Percentiles rank a stretch among this genome's conserved stretches.
These are phyloP conservation scores for Steinernema scapterisci DNA, from an alignment of 2,888 invertebrate species.

Conservation along the genomic window DNA sequence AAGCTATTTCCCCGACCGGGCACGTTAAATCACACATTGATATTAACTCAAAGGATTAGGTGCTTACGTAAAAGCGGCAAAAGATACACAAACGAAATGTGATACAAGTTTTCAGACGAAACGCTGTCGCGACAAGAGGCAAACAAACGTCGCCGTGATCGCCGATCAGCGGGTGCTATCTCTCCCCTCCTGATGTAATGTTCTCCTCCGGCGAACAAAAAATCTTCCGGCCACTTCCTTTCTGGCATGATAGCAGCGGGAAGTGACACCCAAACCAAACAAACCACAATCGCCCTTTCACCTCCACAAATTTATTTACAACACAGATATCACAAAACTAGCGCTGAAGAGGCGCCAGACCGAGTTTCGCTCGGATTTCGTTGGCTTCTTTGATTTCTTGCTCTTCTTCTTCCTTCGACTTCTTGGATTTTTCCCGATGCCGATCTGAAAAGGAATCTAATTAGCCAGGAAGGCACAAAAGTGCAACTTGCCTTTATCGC, in stretches of 20 bases:
- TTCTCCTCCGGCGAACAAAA: no score
- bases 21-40: no score
- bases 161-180: no score
- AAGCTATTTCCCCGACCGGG: no score
- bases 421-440: slow-evolving; percentile 36
- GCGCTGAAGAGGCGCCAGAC: slow-evolving; percentile 70
- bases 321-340: not conserved
- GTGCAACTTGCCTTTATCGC: slow-evolving; percentile 32
- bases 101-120: slow-evolving; percentile 18
- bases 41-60: no score
- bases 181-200: no score
- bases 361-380: slow-evolving; percentile 71
- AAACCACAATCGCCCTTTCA: not conserved
- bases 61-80: not conserved
- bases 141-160: not conserved
- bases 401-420: slow-evolving; percentile 53
- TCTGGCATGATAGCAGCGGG: not conserved
- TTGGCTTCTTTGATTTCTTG: slow-evolving; percentile 71
- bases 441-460: slow-evolving; percentile 59
- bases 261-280: not conserved
- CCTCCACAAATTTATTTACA: not conserved
- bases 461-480: slow-evolving; percentile 25
- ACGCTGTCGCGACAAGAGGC: slow-evolving; percentile 29
- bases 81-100: not conserved
- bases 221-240: no score